Base-by-base conservation (phyloP, 2,888 invertebrate species). In the Erynnis tages region DNA sequence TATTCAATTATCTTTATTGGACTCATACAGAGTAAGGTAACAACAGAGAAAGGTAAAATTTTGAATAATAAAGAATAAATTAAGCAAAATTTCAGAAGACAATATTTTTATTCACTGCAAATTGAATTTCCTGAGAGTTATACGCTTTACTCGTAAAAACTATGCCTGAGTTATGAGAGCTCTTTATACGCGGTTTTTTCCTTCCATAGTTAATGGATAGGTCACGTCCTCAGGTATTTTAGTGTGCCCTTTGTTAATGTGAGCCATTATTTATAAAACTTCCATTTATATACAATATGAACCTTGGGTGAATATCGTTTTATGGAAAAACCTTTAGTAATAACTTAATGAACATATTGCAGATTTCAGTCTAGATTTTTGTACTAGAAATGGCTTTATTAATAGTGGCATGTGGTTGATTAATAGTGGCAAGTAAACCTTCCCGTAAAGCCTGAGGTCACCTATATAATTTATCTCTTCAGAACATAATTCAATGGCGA, bases 151-250 rank as follows among this genome's bases (percentile, higher is more conserved):
- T n/a, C n/a, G n/a, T n/a, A n/a, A n/a, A n/a, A n/a, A n/a, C n/a
- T n/a, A n/a, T n/a, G n/a, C n/a, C n/a, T n/a, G n/a, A n/a, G n/a
- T n/a, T n/a, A n/a, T n/a, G n/a, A n/a, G n/a, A n/a, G n/a, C n/a
- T n/a, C 17, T 17, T 25, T 35, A 13, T 47, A 21, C 11, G 27
- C 10, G 14, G 19, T 37, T 35, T 38, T 48, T 38, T 48, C 37
- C 29, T 49, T 48, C 38, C 41, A 38, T 25, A 2, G n/a, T 30
- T 25, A 23, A 38, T 47, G 47, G 8, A 30, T 40, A 40, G 48
- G 38, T 48, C 38, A 48, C 38, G 11, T 11, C n/a, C n/a, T 13
- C 14, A 43, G 30, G 11, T 43, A 21, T 34, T 16, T 30, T 38
- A 30, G 17, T 7, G 8, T 48, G 8, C 19, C 30, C 38, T 48